These are phyloP conservation scores for Caenorhabditis auriculariae DNA, from an alignment of 2,888 invertebrate species.

Conservation along the genomic window DNA sequence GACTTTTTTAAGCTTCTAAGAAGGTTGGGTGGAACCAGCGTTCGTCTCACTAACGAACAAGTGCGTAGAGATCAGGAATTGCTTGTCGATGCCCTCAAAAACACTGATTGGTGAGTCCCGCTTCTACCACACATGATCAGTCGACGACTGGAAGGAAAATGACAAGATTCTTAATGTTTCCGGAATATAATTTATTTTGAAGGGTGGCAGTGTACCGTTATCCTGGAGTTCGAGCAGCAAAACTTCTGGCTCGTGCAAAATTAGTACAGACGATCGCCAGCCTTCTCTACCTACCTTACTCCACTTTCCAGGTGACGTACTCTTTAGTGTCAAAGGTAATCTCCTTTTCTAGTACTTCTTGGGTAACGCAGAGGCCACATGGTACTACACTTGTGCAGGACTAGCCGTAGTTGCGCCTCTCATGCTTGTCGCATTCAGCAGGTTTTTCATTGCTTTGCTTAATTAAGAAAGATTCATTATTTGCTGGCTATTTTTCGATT, in stretches of 20 bases:
- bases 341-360: slow-evolving; percentile 9
- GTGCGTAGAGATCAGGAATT: slow-evolving; percentile 7
- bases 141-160: no score
- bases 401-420: slow-evolving; percentile 39
- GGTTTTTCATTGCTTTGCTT: slow-evolving; percentile 8
- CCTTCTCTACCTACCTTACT: slow-evolving; percentile 40
- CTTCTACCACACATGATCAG: no score
- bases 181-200: slow-evolving; percentile 5
- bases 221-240: slow-evolving; percentile 32
- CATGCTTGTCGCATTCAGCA: slow-evolving; percentile 35
- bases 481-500: no score
- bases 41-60: slow-evolving; percentile 10
- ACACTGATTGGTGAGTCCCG: slow-evolving; percentile 10
- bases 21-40: slow-evolving; percentile 18
- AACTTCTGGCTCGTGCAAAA: slow-evolving; percentile 42
- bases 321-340: background rate
- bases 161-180: background rate
- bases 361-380: slow-evolving; percentile 12
- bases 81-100: slow-evolving; percentile 11
- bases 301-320: slow-evolving; percentile 11
- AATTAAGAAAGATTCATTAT: background rate
- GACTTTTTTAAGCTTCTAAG: no score
- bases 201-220: slow-evolving; percentile 53
- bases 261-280: slow-evolving; percentile 48
- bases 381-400: slow-evolving; percentile 18